Evolutionary conservation across 2,113 vertebrate species (phyloP).

Genomic region (Regulus satrapa): DNA sequence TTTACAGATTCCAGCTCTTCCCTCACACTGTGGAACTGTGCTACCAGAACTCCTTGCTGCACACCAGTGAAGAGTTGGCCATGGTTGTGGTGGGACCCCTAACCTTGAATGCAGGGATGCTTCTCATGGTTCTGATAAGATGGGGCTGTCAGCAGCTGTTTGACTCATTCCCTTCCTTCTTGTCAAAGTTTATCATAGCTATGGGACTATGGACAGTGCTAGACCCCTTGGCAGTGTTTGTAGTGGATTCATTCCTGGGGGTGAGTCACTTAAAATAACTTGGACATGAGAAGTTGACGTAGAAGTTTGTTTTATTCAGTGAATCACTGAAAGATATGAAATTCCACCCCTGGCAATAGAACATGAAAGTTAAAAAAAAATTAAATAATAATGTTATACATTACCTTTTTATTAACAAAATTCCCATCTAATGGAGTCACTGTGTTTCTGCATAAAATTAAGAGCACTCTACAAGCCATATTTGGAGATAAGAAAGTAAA

Average conservation of each 20-base stretch:
- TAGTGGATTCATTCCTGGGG: conserved; percentile 92
- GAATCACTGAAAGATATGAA: conserved; percentile 48
- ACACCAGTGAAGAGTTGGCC: conserved; percentile 82
- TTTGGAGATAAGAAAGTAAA: conserved; percentile 32
- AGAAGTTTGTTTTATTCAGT: conserved; percentile 82
- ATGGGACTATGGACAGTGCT: conserved; percentile 93
- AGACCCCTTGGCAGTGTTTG: conserved; percentile 90
- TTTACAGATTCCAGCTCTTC: conserved; percentile 80
- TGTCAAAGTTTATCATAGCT: conserved; percentile 96
- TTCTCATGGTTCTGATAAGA: conserved; percentile 91
- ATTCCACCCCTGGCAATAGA: conserved; percentile 44
- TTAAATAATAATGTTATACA: conserved; percentile 51
- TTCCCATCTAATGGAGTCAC: conserved; percentile 29
- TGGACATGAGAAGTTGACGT: conserved; percentile 79
- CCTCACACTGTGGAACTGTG: conserved; percentile 85
- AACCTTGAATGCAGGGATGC: conserved; percentile 80
- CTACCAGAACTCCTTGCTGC: conserved; percentile 87
- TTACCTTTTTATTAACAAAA: conserved; percentile 49
- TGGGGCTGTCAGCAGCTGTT: conserved; percentile 93
- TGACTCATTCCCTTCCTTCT: conserved; percentile 88
- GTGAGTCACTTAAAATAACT: conserved; percentile 98
- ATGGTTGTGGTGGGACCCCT: conserved; percentile 87
- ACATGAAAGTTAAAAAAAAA: conserved; percentile 54
- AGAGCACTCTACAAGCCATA: conserved; percentile 5
- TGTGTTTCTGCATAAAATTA: conserved; percentile 44